These are phyloP conservation scores for Takifugu flavidus DNA, from an alignment of 2,113 vertebrate species.

Conservation along the genomic window DNA sequence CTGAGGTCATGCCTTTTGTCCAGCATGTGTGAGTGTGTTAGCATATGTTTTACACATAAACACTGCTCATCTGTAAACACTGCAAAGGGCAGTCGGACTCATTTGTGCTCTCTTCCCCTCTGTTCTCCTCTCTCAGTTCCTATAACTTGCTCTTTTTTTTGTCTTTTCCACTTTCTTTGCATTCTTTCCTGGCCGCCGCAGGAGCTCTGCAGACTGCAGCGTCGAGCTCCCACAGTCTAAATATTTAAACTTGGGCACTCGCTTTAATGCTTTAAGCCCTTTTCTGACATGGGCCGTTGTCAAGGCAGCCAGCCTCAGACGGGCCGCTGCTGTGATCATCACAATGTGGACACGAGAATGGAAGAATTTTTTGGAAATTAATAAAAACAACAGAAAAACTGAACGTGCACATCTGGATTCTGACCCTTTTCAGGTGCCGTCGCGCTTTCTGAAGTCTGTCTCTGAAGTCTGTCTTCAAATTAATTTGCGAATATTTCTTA, in stretches of 20 bases:
- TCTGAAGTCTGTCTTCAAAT: too few relatives aligned
- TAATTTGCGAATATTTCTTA: too few relatives aligned
- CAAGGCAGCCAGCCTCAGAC: constrained; percentile 16
- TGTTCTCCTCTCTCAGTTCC: background rate
- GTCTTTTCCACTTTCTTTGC: constrained; percentile 13
- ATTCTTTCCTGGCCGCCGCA: constrained; percentile 14
- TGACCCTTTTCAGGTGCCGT: too few relatives aligned
- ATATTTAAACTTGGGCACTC: constrained; percentile 62
- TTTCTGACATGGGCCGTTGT: constrained; percentile 21
- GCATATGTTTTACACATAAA: background rate
- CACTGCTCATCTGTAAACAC: background rate
- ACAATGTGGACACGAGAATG: background rate
- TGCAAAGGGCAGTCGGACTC: too few relatives aligned
- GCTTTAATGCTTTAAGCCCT: constrained; percentile 41
- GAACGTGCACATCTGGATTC: too few relatives aligned
- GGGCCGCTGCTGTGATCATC: constrained; percentile 29
- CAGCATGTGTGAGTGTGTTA: constrained; percentile 13
- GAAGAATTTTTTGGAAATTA: too few relatives aligned
- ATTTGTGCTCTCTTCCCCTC: background rate
- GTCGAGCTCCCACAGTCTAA: constrained; percentile 47
- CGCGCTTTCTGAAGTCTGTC: too few relatives aligned
- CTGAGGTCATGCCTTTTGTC: constrained; percentile 8
- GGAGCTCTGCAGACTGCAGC: constrained; percentile 29
- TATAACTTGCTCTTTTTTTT: constrained; percentile 8
- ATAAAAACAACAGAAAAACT: too few relatives aligned